Base-by-base conservation (phyloP, 1,140 invertebrate genomes). In the Tetranychus cinnabarinus region DNA sequence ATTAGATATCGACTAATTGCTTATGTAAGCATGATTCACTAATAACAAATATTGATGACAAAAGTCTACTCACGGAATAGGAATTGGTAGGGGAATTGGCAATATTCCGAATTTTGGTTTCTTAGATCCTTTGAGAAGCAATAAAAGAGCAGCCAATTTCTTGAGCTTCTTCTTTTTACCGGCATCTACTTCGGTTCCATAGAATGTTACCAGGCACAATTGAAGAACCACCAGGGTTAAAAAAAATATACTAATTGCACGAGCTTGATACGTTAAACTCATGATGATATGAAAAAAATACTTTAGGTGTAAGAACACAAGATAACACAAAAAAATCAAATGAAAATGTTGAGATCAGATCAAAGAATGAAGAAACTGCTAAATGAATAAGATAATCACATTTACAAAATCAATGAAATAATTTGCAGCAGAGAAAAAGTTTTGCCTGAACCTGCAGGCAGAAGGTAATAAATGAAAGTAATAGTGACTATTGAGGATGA, bases 101-200 rank as follows among this genome's bases (percentile, higher is more conserved):
- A 62, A 34, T 10, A 62, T 59, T 45, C 61, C 61, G 31, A 62
- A 59, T 56, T 58, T 59, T 5, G 61, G 61, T 39, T 59, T 62
- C 2, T 59, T 34, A 23, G 60, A 59, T 45, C 6, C n/a, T 56
- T 62, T 62, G 13, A 47, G 37, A n/a, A 62, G 52, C 10, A 57
- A 42, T 34, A 55, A 54, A 8, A 62, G 15, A 15, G 50, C 39
- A 7, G 57, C 57, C 13, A 62, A 39, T 47, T 36, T 59, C 54
- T 62, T 62, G 8, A 60, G n/a, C 46, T 60, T 60, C 7, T 62
- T n/a, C 58, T 59, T 62, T 6, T 52, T 52, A 23, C 50, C 50
- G 23, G 50, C 50, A 23, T 52, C 50, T 8, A 52, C 50, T 52
- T 52, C n/a, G 50, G 12, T 31, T 5, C 50, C 50, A 23, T 52